Conservation (phyloP, 2,888 invertebrate genomes). For the Fissipunctia ypsillon region DNA sequence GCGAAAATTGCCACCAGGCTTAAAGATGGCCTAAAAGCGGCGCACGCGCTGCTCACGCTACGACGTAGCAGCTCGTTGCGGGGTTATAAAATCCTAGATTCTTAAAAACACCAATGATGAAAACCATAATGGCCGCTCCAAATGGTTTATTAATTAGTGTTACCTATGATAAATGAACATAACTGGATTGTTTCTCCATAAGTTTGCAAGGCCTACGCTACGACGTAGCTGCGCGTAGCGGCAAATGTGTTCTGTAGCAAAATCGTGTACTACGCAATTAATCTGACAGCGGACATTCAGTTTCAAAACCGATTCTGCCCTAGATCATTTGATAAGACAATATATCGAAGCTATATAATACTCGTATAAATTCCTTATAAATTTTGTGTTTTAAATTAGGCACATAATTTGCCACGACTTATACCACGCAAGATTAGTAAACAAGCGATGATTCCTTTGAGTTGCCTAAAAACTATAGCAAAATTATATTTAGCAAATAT, state of each 20-base stretch:
- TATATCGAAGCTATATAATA: neutral
- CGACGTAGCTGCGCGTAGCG: constrained; percentile 5
- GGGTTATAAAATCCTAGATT: neutral
- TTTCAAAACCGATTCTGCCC: neutral
- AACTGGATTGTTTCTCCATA: neutral
- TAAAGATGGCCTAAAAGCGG: neutral
- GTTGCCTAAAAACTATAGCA: neutral
- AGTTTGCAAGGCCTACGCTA: constrained; percentile 1
- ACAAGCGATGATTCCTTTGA: too few species aligned
- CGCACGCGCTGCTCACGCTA: too few species aligned
- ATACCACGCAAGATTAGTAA: too few species aligned
- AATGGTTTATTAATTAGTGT: neutral
- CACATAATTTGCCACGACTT: neutral
- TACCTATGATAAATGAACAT: neutral
- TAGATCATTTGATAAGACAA: neutral
- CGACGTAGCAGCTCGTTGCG: constrained; percentile 10
- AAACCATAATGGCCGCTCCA: neutral
- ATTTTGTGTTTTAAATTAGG: neutral
- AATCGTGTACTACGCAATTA: neutral
- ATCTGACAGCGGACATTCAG: neutral
- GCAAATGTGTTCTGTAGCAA: neutral
- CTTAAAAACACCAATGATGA: neutral
- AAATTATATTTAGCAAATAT: neutral
- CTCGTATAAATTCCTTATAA: neutral
- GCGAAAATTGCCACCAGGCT: neutral